These are phyloP conservation scores for Metellina segmentata DNA, from an alignment of 2,888 invertebrate genomes.

Conservation along the genomic window DNA sequence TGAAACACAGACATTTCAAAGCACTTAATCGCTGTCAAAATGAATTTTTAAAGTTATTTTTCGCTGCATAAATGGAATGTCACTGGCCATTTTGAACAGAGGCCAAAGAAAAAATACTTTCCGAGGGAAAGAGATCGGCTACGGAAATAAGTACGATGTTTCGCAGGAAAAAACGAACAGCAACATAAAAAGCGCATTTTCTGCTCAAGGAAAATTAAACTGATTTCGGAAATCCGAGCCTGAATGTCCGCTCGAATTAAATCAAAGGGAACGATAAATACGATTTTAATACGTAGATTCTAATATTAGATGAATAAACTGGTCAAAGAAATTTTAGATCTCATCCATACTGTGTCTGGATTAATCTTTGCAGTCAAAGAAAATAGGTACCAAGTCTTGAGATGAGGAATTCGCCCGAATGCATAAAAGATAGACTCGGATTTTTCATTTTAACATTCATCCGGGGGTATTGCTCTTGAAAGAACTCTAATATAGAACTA, in stretches of 20 bases:
- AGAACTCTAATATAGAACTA: neutral
- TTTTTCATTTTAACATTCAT: neutral
- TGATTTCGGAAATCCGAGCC: constrained; percentile 54
- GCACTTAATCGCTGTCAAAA: constrained; percentile 47
- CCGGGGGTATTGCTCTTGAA: neutral
- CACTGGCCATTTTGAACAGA: constrained; percentile 30
- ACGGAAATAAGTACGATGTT: constrained; percentile 31
- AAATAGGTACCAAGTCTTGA: constrained; percentile 13
- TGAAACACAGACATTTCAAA: constrained; percentile 20
- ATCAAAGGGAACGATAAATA: constrained; percentile 29
- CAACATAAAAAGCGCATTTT: constrained; percentile 29
- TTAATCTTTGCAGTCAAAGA: constrained; percentile 42
- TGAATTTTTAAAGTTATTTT: constrained; percentile 42
- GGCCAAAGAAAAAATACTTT: constrained; percentile 44
- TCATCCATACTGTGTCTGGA: constrained; percentile 40
- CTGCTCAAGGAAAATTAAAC: constrained; percentile 42
- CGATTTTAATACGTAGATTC: constrained; percentile 45
- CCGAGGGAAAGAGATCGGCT: constrained; percentile 14
- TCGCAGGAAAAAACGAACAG: constrained; percentile 12
- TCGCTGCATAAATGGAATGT: constrained; percentile 19
- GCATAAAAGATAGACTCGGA: neutral
- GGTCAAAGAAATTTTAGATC: constrained; percentile 51
- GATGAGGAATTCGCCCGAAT: constrained; percentile 7
- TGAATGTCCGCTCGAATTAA: constrained; percentile 42
- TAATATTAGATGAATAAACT: constrained; percentile 51